phyloP scores from a whole-genome alignment of 2,113 vertebrate genomes.

The Pterophyllum scalare region DNA sequence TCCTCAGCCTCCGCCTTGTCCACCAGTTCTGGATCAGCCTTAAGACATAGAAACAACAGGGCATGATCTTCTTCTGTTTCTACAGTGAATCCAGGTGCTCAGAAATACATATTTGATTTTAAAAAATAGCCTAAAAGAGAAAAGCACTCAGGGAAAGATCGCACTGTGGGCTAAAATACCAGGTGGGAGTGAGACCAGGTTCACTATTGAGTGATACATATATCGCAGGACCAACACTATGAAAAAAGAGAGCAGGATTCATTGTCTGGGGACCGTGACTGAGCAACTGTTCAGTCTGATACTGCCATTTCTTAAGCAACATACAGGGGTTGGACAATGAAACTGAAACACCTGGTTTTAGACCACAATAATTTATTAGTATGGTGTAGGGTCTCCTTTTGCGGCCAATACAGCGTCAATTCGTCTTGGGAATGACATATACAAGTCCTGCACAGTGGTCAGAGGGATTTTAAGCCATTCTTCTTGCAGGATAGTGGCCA shows the following conservation, averaged over 20 bases:
- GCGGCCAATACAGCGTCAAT: too few species aligned
- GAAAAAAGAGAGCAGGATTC: neutral
- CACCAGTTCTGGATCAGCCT: constrained; percentile 95
- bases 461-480: too few species aligned
- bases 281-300: neutral
- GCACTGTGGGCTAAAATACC: neutral
- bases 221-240: neutral
- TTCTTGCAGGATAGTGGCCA: too few species aligned
- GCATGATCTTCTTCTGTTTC: neutral
- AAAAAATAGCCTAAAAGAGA: neutral
- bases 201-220: neutral
- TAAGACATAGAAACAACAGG: neutral
- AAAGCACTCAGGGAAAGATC: neutral
- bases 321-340: too few species aligned
- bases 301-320: neutral
- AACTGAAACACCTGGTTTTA: too few species aligned
- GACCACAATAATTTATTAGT: too few species aligned
- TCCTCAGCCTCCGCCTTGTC: constrained; percentile 87
- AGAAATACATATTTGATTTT: too few species aligned
- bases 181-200: neutral
- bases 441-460: too few species aligned
- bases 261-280: neutral
- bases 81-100: neutral
- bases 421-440: too few species aligned
- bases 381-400: too few species aligned